These are phyloP conservation scores for Catocala nupta DNA, from an alignment of 2,888 invertebrate genomes.

Conservation along the genomic window DNA sequence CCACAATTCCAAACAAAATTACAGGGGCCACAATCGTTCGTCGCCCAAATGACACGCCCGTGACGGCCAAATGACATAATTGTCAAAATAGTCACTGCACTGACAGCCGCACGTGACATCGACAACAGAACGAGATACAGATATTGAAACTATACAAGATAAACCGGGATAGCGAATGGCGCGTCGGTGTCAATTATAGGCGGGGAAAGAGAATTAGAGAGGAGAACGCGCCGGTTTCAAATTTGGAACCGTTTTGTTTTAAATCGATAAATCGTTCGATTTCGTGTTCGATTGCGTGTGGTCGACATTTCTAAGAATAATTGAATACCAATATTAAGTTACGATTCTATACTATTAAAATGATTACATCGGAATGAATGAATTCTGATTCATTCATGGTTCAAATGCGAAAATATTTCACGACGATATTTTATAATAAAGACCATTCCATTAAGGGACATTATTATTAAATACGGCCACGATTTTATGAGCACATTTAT, in stretches of 20 bases:
- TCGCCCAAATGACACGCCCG: constrained; percentile 86
- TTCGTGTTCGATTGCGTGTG: constrained; percentile 83
- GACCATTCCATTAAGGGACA: constrained; percentile 72
- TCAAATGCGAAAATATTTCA: constrained; percentile 67
- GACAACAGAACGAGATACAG: constrained; percentile 63
- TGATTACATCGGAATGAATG: constrained; percentile 77
- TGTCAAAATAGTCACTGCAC: constrained; percentile 86
- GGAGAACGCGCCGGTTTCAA: constrained; percentile 79
- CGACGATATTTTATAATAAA: constrained; percentile 76
- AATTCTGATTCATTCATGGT: constrained; percentile 71
- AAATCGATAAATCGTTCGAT: constrained; percentile 86
- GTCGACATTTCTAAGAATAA: constrained; percentile 83
- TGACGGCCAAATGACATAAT: constrained; percentile 87
- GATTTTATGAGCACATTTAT: constrained; percentile 80
- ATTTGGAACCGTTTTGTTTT: constrained; percentile 86
- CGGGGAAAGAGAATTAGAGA: constrained; percentile 86
- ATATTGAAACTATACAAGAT: constrained; percentile 40
- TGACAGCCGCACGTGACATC: constrained; percentile 85
- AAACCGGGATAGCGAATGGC: constrained; percentile 69
- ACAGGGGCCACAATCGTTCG: constrained; percentile 82
- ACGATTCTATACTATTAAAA: constrained; percentile 77
- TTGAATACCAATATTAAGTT: constrained; percentile 82
- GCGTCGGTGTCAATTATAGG: constrained; percentile 86
- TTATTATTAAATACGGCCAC: constrained; percentile 65
- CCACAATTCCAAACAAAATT: constrained; percentile 84